Conservation (phyloP, 1,140 invertebrate species). For the Fopius arisanus region DNA sequence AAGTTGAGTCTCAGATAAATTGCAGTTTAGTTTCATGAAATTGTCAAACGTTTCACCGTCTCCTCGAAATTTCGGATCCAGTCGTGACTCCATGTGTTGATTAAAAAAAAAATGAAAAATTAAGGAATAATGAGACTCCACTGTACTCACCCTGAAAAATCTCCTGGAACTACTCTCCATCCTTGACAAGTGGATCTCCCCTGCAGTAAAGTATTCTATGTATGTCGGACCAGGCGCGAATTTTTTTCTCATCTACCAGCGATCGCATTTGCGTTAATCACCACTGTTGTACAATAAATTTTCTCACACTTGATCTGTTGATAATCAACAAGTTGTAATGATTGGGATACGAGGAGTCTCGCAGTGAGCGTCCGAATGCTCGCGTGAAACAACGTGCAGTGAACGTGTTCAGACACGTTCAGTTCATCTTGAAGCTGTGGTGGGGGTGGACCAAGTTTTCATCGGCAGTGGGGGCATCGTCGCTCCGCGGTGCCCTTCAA, state of each 20-base stretch:
- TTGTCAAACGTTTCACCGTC: no score
- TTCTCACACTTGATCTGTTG: neutral
- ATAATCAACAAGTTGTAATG: neutral
- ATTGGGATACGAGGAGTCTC: neutral
- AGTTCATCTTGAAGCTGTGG: neutral
- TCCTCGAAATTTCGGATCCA: no score
- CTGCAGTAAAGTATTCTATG: neutral
- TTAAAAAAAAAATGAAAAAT: neutral
- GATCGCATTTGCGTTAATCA: constrained; percentile 28
- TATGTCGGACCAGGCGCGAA: constrained; percentile 30
- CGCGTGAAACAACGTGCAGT: constrained; percentile 42
- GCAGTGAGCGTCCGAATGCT: constrained; percentile 24
- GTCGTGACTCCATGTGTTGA: no score
- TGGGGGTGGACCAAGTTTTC: constrained; percentile 40
- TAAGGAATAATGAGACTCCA: neutral
- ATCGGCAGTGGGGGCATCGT: constrained; percentile 9
- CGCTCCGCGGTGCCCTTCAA: constrained; percentile 19
- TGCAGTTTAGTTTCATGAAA: no score
- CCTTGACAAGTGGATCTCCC: constrained; percentile 13
- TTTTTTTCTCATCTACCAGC: constrained; percentile 27
- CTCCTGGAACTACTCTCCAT: constrained; percentile 24
- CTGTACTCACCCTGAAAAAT: constrained; percentile 22
- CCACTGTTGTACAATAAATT: constrained; percentile 7
- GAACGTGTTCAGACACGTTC: constrained; percentile 51
- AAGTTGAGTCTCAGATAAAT: no score